Percentiles rank a stretch among this genome's conserved stretches.
Conservation (phyloP, 2,888 invertebrate genomes). For the Cephonodes hylas region DNA sequence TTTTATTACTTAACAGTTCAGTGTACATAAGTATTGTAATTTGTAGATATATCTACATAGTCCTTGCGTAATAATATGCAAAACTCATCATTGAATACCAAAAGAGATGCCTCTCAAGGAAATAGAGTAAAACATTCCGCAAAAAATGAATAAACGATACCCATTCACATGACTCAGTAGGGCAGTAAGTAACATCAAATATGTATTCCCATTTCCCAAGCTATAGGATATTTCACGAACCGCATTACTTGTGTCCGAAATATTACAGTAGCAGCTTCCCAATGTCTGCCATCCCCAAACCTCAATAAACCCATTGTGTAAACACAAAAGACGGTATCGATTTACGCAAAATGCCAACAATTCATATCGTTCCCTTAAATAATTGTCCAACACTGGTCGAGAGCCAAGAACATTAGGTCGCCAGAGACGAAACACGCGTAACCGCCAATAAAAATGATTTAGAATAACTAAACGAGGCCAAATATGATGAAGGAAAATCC, state of each 20-base stretch:
- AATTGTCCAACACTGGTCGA: conserved; percentile 28
- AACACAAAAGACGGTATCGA: conserved; percentile 1
- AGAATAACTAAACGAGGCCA: conserved; percentile 26
- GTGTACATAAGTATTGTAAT: too few relatives aligned
- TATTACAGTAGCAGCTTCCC: neutral
- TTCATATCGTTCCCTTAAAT: conserved; percentile 27
- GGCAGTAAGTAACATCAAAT: neutral
- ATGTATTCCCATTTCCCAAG: neutral
- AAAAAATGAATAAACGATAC: too few relatives aligned
- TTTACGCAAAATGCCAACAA: neutral
- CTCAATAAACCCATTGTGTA: neutral
- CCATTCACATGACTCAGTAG: too few relatives aligned
- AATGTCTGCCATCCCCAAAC: neutral
- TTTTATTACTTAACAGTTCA: too few relatives aligned
- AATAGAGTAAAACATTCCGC: too few relatives aligned
- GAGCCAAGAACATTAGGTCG: conserved; percentile 32
- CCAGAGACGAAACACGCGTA: conserved; percentile 28
- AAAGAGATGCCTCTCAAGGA: too few relatives aligned
- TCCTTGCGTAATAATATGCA: too few relatives aligned
- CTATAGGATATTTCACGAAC: neutral
- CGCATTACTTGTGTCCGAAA: neutral
- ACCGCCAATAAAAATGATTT: conserved; percentile 35
- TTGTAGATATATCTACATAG: too few relatives aligned
- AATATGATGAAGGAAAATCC: conserved; percentile 13
- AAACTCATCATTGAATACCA: too few relatives aligned